A percentile compares a stretch with the other conserved stretches of the same genome.
Evolutionary conservation across 1,140 invertebrate species (phyloP).

Genomic region (Drosophila suzukii): DNA sequence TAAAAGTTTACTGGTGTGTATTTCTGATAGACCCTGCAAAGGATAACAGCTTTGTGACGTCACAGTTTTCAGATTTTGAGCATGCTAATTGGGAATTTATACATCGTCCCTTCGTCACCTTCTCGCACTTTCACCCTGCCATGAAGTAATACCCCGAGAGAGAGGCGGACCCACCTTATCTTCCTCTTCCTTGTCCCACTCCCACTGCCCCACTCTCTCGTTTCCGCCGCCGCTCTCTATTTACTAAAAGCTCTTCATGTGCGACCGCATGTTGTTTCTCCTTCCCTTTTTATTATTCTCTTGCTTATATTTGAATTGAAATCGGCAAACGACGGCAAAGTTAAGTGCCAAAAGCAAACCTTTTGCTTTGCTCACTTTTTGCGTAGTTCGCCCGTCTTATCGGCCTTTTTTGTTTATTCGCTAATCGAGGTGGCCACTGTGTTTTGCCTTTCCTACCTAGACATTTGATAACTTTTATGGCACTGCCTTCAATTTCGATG

Average conservation of each 20-base stretch:
- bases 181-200: not conserved
- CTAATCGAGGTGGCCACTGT: slow-evolving; percentile 27
- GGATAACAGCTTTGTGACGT: slow-evolving; percentile 2
- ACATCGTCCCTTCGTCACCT: not conserved
- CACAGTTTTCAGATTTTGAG: slow-evolving; percentile 3
- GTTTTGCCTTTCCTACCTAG: slow-evolving; percentile 40
- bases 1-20: too few relatives aligned
- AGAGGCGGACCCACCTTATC: slow-evolving; percentile 16
- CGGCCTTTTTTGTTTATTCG: slow-evolving; percentile 46
- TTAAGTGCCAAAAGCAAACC: slow-evolving; percentile 44
- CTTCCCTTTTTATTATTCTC: slow-evolving; percentile 23
- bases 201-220: slow-evolving; percentile 9
- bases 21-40: too few relatives aligned
- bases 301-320: slow-evolving; percentile 36
- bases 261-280: slow-evolving; percentile 49
- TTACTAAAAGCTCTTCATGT: slow-evolving; percentile 36
- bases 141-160: slow-evolving; percentile 63
- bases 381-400: slow-evolving; percentile 29
- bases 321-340: slow-evolving; percentile 17
- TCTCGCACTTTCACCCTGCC: slow-evolving; percentile 32
- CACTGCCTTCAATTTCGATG: slow-evolving; percentile 26
- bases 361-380: slow-evolving; percentile 34
- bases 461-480: slow-evolving; percentile 59
- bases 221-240: slow-evolving; percentile 18
- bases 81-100: slow-evolving; percentile 15